Conservation (phyloP, 1,140 invertebrate species). For the Chironomus striatipennis region DNA sequence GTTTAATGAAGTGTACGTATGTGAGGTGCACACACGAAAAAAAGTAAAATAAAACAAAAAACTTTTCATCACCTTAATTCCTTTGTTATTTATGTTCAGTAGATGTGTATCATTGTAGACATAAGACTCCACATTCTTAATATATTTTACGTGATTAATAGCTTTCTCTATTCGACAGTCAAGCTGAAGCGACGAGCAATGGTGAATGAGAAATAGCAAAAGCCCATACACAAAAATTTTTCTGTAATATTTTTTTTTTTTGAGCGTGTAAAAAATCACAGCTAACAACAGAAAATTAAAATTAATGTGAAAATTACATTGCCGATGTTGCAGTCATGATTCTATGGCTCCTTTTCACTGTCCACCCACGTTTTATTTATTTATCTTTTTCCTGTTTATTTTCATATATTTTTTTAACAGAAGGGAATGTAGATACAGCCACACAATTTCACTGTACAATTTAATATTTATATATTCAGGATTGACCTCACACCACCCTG, state of each 20-base stretch:
- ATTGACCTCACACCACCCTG: not conserved
- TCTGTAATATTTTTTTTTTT: not conserved
- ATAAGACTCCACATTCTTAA: not conserved
- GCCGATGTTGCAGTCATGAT: not conserved
- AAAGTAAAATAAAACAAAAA: no score
- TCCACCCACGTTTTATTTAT: not conserved
- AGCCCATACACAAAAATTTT: not conserved
- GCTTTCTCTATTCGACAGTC: constrained; percentile 9
- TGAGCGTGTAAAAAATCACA: not conserved
- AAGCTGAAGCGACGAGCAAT: not conserved
- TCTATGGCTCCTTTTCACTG: not conserved
- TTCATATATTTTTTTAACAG: no score
- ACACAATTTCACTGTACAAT: not conserved
- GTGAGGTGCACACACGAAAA: no score
- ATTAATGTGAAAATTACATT: constrained; percentile 21
- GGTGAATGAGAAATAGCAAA: not conserved
- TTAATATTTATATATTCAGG: not conserved
- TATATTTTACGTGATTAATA: constrained; percentile 14
- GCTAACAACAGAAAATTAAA: constrained; percentile 9
- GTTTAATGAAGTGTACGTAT: no score
- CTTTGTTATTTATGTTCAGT: constrained; percentile 19
- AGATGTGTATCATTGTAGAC: constrained; percentile 17
- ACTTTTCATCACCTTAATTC: not conserved
- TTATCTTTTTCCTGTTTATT: no score
- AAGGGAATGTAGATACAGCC: no score